Conservation (phyloP, 2,888 invertebrate species). For the Deroplatys truncata region DNA sequence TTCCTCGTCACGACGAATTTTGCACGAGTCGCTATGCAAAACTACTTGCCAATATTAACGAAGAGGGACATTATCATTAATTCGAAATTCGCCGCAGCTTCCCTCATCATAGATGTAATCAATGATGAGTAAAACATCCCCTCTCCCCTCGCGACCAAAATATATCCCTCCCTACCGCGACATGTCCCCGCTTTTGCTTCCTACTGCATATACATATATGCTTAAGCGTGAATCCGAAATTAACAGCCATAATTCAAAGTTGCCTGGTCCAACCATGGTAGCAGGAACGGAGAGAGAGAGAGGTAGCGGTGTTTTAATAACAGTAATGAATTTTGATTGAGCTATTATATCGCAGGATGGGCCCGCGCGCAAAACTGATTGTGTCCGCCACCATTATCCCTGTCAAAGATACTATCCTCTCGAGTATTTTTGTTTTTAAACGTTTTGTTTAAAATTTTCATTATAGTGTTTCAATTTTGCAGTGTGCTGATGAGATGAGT, state of each 20-base stretch:
- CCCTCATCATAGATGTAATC: conserved; percentile 6
- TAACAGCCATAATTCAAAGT: conserved; percentile 26
- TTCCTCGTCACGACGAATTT: background rate
- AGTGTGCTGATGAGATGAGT: background rate
- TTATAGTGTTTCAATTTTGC: background rate
- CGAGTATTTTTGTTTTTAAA: background rate
- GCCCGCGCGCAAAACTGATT: background rate
- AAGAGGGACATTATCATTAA: conserved; percentile 3
- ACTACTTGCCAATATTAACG: conserved; percentile 6
- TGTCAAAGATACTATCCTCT: background rate
- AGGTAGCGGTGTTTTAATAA: conserved; percentile 26
- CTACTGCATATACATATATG: conserved; percentile 9
- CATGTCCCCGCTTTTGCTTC: background rate
- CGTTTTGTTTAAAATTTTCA: background rate
- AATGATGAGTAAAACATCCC: conserved; percentile 7
- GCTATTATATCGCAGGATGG: conserved; percentile 26
- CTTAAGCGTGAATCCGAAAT: conserved; percentile 21
- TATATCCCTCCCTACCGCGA: background rate
- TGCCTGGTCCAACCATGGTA: conserved; percentile 1
- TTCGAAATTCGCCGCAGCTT: background rate
- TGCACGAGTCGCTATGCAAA: background rate
- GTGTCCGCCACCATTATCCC: background rate
- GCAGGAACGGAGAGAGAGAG: background rate
- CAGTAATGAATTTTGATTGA: conserved; percentile 31
- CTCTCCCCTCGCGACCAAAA: background rate